Conservation (phyloP, 2,113 vertebrate species). For the Lycaon pictus region DNA sequence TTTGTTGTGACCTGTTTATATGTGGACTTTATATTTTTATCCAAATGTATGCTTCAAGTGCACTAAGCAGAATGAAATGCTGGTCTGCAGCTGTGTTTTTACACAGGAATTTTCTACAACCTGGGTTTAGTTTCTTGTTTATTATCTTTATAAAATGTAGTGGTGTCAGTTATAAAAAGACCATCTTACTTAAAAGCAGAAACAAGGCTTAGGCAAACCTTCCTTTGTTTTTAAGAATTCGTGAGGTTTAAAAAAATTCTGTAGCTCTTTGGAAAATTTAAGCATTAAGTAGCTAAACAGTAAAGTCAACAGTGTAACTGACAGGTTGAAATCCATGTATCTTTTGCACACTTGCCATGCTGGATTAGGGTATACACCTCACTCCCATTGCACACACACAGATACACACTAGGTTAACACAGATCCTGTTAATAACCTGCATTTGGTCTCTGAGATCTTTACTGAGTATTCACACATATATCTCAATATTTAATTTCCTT, state of each 20-base stretch:
- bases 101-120: not conserved
- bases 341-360: not conserved
- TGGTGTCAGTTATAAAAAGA: not conserved
- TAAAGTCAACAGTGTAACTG: not conserved
- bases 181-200: not conserved
- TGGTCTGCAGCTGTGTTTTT: not conserved
- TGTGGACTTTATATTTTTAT: not conserved
- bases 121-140: not conserved
- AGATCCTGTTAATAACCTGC: not conserved
- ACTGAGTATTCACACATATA: not conserved
- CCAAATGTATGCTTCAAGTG: not conserved
- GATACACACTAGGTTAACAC: not conserved
- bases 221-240: not conserved
- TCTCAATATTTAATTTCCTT: not conserved
- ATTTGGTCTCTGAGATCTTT: slow-evolving; percentile 35
- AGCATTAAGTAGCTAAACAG: slow-evolving; percentile 32
- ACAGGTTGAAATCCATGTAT: not conserved
- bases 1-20: not conserved
- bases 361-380: not conserved
- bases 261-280: not conserved
- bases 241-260: not conserved
- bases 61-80: not conserved
- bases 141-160: not conserved
- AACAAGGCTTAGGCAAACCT: not conserved
- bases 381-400: not conserved